Conservation (phyloP, 2,888 invertebrate genomes). For the Parelbella ahira region DNA sequence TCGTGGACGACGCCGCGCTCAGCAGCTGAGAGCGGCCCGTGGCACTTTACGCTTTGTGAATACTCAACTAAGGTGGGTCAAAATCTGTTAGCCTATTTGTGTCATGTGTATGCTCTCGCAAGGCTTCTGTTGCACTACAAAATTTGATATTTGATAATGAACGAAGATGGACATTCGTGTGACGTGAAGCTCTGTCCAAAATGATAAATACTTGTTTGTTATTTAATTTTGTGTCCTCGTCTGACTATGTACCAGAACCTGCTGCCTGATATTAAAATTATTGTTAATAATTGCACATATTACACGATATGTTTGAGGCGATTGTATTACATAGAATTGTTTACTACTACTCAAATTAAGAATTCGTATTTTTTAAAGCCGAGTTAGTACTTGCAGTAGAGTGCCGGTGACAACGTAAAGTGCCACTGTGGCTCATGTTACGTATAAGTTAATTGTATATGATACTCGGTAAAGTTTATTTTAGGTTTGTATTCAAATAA, state of each 20-base stretch:
- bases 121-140: constrained; percentile 7
- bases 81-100: constrained; percentile 39
- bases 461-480: constrained; percentile 3
- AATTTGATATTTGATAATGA: constrained; percentile 2
- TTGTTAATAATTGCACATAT: constrained; percentile 1
- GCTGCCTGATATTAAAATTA: constrained; percentile 1
- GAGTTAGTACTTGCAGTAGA: constrained; percentile 12
- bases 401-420: constrained; percentile 40
- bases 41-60: constrained; percentile 52
- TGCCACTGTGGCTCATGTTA: constrained; percentile 44
- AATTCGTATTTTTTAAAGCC: constrained; percentile 1
- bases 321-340: constrained; percentile 2
- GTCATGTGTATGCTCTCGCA: constrained; percentile 14
- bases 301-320: constrained; percentile 1
- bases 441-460: constrained; percentile 19
- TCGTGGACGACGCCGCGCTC: constrained; percentile 65
- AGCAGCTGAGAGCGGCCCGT: constrained; percentile 53
- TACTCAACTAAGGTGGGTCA: constrained; percentile 56
- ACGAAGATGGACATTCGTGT: constrained; percentile 14
- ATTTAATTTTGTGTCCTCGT: constrained; percentile 12
- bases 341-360: constrained; percentile 6
- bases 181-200: constrained; percentile 4
- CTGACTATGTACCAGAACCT: constrained; percentile 8
- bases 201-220: constrained; percentile 4
- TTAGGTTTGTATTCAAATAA: constrained; percentile 13